Evolutionary conservation across 2,797 vertebrate species (phyloP), one percentile per base, ranked within the genome.

Genomic region (Girardinus metallicus): DNA sequence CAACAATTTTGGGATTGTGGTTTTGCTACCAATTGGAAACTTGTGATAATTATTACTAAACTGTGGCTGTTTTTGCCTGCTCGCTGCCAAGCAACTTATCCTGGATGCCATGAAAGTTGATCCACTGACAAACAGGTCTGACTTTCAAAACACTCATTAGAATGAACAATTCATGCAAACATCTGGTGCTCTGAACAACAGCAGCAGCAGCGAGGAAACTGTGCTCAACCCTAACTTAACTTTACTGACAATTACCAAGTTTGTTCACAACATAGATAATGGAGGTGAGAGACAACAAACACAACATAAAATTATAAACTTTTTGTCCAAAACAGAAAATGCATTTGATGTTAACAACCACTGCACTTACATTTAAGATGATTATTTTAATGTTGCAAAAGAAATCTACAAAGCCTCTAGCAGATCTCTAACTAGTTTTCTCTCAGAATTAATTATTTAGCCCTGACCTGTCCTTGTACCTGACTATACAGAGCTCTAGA

Each of bases 161-260:
- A 80, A 86, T 90, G 83, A 93, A 91, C 92, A 87, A 92, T 87
- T 76, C 79, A 88, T 87, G 74, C 83, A 87, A 90, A 90, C 92
- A 95, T 91, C 92, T 93, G 91, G 81, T 82, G 81, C 64, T 75
- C 80, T 86, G 49, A 92, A 83, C 81, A 92, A 81, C 80, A 89
- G 79, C 86, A 82, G 53, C 76, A 72, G 49, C 77, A 74, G 51
- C 51, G 44, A 77, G 74, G 26, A 75, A 74, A 80, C 83, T 2
- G 80, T 87, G 86, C 87, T 80, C 39, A 74, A 82, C 49, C 81
- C 76, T 57, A 75, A 81, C 36, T 84, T 75, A 77, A 49, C 76
- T 83, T 83, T 74, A 39, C 43, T 57, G 66, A 81, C 55, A 47
- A 77, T 53, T 26, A 82, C 77, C 62, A 57, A 73, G 44, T 74